Evolutionary conservation across 30 jellyfish, hydroid and myxozoan genomes (phyloP), one percentile per base, ranked within the genome.

Genomic region (Cassiopea andromeda): DNA sequence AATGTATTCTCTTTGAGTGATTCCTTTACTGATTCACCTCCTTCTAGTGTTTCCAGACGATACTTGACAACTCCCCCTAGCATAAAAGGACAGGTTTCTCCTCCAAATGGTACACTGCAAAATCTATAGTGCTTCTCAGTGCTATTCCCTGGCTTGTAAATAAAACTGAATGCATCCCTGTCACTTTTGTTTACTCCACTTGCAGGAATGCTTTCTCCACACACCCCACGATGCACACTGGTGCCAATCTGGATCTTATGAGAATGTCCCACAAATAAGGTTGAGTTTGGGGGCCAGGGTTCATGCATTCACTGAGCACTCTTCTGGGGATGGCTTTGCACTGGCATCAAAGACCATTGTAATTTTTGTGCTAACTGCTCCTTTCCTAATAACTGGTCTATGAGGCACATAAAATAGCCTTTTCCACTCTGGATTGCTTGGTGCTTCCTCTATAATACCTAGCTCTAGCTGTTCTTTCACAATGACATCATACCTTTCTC

Each of bases 281-380:
- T 73, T 77, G 89, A 7, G 94, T 87, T 27, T 80, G 81, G 78
- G 92, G 92, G 80, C 92, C 94, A 38, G 94, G 94, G 48, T 87
- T 75, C 94, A 78, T 87, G 45, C 94, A 87, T 50, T 87, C 94
- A 78, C 76, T 45, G 89, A 87, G 68, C 44, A 87, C 43, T 66
- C 77, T 57, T 87, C 89, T 8, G 59, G 78, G n/a, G 83, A 77
- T 75, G 94, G 94, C 77, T 87, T 77, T 64, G 89, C 78, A 73
- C 94, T 87, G 44, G 94, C 94, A 77, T 87, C 94, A 87, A 75
- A 87, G 69, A 87, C 94, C 94, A 87, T 87, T 48, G 89, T 72
- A 4, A 87, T 83, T 69, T 87, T 75, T 1, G 89, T 75, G 77
- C 94, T 75, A 0, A 70, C 67, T 0, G 94, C 89, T 46, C 57